Conservation (phyloP, 2,113 vertebrate genomes). For the Carettochelys insculpta region DNA sequence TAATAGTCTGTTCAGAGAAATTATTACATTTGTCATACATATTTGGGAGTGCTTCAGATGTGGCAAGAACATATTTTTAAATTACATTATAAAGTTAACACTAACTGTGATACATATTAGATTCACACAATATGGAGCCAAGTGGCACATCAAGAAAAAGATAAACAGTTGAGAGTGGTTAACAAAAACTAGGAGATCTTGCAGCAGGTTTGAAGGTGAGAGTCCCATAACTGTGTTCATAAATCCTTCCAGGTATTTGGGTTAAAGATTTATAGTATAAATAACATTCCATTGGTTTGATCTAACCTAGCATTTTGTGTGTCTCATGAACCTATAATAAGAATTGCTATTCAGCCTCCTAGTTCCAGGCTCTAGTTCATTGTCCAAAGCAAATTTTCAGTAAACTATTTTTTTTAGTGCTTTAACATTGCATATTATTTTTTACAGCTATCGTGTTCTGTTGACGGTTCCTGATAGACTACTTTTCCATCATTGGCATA, state of each 20-base stretch:
- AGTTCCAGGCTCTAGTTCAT: neutral
- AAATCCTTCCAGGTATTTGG: neutral
- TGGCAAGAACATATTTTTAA: neutral
- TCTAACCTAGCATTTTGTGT: neutral
- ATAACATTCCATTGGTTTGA: neutral
- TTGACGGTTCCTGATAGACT: neutral
- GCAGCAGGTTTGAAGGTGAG: neutral
- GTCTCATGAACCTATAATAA: neutral
- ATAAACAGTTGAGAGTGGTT: neutral
- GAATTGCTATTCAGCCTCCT: neutral
- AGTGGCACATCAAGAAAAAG: neutral
- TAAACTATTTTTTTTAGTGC: neutral
- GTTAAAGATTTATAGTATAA: neutral
- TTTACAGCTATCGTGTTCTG: neutral
- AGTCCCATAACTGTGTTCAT: neutral
- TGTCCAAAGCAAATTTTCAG: neutral
- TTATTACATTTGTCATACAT: neutral
- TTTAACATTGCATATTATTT: neutral
- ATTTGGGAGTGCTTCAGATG: neutral
- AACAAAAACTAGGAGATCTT: neutral
- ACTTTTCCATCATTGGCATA: neutral
- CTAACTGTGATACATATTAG: neutral
- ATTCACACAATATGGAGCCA: neutral
- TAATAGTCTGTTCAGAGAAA: neutral
- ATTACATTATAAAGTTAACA: neutral